Base-by-base conservation (phyloP, 92 coral and sea anemone species). In the Siderastrea radians region DNA sequence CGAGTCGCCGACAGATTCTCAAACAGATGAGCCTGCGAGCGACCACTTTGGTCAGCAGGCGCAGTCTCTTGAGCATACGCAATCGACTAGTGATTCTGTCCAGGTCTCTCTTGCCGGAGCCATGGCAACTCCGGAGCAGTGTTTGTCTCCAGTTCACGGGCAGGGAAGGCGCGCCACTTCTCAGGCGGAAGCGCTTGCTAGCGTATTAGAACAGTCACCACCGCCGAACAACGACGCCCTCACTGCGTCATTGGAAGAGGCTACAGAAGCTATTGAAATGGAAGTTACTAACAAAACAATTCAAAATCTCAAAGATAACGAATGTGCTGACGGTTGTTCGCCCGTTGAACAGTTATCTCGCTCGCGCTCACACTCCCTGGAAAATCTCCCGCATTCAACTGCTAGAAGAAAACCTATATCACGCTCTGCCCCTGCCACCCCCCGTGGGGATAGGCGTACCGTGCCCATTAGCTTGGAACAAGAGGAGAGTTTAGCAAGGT, bases 181-280 rank as follows among this genome's bases (percentile, higher is more conserved):
- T 57, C 99, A 98, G 83, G 99, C 99, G n/a, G 98, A 96, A 52
- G 98, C 99, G 53, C 90, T 98, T 11, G 99, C 99, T 16, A 95
- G 88, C 68, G 99, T 98, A 47, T 90, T 98, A 46, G 97, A 92
- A 55, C 96, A 96, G 43, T 93, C 94, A 63, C 98, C 98, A 7
- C 96, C 96, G 12, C 75, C 70, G 46, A 79, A 65, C 49, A 73
- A 19, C 11, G 73, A 75, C 45, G 43, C 44, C 73, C 9, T 7
- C 5, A 86, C 95, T 46, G 60, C 84, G 44, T 92, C 94, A 8
- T 88, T 93, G 5, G 98, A 96, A 74, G 98, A 92, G 61, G 95
- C 96, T 9, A 91, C 78, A 17, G 99, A 98, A 57, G 98, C 97
- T n/a, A 83, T 96, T 3, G 99, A 97, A 19, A 49, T 77, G 80